Conservation (phyloP, 2,113 vertebrate species). For the Pollachius pollachius region DNA sequence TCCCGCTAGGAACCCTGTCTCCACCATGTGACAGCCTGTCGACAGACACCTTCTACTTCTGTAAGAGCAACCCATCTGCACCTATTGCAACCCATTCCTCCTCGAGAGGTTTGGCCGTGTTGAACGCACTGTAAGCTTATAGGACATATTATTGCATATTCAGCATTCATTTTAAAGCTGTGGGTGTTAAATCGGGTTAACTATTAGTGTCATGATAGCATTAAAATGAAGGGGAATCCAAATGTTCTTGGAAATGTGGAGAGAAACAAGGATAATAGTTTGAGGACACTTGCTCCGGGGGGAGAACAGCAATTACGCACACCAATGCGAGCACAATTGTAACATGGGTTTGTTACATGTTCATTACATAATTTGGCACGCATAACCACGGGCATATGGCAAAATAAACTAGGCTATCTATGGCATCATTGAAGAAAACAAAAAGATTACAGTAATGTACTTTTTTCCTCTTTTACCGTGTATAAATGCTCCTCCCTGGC, state of each 20-base stretch:
- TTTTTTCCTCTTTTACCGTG: no score
- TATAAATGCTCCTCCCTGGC: no score
- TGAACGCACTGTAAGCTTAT: conserved; percentile 28
- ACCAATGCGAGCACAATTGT: conserved; percentile 28
- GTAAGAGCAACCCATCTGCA: conserved; percentile 44
- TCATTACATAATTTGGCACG: conserved; percentile 33
- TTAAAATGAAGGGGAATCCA: neutral
- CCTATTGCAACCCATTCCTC: conserved; percentile 26
- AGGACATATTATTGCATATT: conserved; percentile 37
- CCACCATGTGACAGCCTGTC: conserved; percentile 47
- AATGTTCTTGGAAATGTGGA: conserved; percentile 56
- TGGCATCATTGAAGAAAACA: neutral
- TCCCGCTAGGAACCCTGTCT: conserved; percentile 21
- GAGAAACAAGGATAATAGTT: conserved; percentile 61
- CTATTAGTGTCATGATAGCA: no score
- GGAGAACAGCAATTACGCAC: conserved; percentile 63
- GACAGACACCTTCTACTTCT: conserved; percentile 53
- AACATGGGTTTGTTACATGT: conserved; percentile 57
- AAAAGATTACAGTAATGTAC: no score
- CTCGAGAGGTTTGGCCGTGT: no score
- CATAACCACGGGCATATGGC: conserved; percentile 28
- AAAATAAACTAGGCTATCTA: neutral
- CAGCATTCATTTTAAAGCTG: conserved; percentile 1
- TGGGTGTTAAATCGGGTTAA: no score
- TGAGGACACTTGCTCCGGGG: conserved; percentile 57